Evolutionary conservation across 2,888 invertebrate genomes (phyloP).

Genomic region (Ephialtes manifestator): DNA sequence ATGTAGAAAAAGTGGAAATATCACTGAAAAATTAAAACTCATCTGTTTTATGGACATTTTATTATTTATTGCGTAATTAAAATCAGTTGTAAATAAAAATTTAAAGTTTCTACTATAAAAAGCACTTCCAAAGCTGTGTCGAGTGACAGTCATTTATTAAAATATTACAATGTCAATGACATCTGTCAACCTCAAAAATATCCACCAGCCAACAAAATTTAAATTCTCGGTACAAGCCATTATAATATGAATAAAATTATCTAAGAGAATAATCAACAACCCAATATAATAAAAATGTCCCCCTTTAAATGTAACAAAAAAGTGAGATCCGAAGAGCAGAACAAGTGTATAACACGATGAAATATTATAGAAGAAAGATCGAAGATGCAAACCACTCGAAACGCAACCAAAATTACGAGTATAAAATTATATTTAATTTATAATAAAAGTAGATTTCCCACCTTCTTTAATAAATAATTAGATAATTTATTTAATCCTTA

Average conservation of each 20-base stretch:
- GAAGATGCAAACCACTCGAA: neutral
- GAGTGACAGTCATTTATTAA: conserved; percentile 23
- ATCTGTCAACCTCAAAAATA: conserved; percentile 52
- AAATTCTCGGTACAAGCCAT: neutral
- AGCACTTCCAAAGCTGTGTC: too few species aligned
- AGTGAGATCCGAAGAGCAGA: neutral
- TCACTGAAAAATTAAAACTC: neutral
- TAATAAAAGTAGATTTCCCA: neutral
- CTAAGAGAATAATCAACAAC: neutral
- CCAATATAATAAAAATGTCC: neutral
- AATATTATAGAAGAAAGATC: neutral
- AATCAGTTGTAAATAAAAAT: neutral
- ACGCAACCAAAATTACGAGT: neutral
- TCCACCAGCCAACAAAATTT: conserved; percentile 3
- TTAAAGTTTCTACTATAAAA: neutral
- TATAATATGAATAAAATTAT: neutral
- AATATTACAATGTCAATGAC: conserved; percentile 12
- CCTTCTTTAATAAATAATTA: neutral
- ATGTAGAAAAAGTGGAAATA: neutral
- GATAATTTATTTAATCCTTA: neutral
- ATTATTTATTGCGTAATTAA: conserved; percentile 2
- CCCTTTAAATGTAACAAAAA: neutral
- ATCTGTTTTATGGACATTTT: neutral
- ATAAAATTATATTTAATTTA: neutral
- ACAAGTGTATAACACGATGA: neutral